Base-by-base conservation (phyloP, 2,797 vertebrate genomes). In the Chaetophractus vellerosus region DNA sequence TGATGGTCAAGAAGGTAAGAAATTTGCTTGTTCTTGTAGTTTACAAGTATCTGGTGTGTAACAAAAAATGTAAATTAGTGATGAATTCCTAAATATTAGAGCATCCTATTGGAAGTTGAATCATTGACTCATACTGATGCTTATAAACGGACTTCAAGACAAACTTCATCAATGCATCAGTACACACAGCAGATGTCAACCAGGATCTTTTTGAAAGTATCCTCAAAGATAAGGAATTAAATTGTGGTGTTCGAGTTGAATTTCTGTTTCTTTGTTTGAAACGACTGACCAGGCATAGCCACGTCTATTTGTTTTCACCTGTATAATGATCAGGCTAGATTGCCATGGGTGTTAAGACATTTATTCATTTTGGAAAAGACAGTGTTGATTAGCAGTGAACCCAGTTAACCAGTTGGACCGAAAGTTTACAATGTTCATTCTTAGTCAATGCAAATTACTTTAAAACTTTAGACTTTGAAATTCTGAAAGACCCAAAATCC, bases 401-500 rank as follows among this genome's bases (percentile, higher is more conserved):
- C n/a, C 33, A 74, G 12, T 48, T 81, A 72, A 61, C 57, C 71
- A 55, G 10, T 83, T 80, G 66, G 50, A 21, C 45, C 10, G 45
- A 45, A 5, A 19, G 18, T 55, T 55, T 55, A 16, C 52, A 55
- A 9, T 80, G n/a, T 57, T 61, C 72, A 81, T 71, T 95, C 78
- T 90, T 81, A 71, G 64, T 91, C 24, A 91, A 0, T 80, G 59
- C 23, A 50, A 63, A 84, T 91, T 71, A 88, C n/a, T 82, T 96
- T 28, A 85, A 71, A 33, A 68, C 52, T 92, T 85, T 83, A 28
- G 48, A 83, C 82, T 80, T 75, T 75, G 83, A 82, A 81, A 95
- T 95, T 93, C 69, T 86, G 45, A 90, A 94, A 92, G 59, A 91
- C 59, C 7, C 68, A 14, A 74, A 80, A 57, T 95, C 95, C 31